These are phyloP conservation scores for Calliopsis andreniformis DNA, from an alignment of 1,140 invertebrate species.

Conservation along the genomic window DNA sequence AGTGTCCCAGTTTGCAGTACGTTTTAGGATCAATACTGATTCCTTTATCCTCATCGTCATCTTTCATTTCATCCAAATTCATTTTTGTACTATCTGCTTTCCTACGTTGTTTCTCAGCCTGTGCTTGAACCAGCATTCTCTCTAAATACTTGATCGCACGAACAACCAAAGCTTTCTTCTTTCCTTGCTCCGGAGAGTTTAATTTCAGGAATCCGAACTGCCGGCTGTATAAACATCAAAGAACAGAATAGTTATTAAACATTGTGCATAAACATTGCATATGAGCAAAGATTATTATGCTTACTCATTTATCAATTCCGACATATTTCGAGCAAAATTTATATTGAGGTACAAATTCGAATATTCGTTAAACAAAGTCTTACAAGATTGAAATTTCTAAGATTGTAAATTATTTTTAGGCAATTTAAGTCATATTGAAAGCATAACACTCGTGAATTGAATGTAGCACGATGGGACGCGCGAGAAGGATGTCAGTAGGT, in stretches of 20 bases:
- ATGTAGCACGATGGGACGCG: neutral
- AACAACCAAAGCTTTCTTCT: conserved; percentile 89
- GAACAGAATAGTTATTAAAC: conserved; percentile 9
- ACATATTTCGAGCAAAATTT: too few species aligned
- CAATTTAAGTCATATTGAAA: neutral
- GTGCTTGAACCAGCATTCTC: conserved; percentile 90
- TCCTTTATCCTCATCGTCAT: conserved; percentile 83
- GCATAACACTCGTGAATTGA: neutral
- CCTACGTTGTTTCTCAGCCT: conserved; percentile 82
- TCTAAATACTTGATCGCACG: conserved; percentile 93
- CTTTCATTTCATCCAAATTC: conserved; percentile 78
- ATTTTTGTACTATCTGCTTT: conserved; percentile 80
- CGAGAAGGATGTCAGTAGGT: conserved; percentile 73
- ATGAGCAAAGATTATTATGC: neutral
- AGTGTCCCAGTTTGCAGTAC: conserved; percentile 96
- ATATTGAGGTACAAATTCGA: too few species aligned
- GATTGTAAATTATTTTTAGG: neutral
- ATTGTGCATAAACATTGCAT: too few species aligned
- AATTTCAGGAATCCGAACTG: conserved; percentile 93
- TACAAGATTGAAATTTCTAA: neutral
- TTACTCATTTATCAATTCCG: neutral
- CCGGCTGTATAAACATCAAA: conserved; percentile 84
- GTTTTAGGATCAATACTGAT: conserved; percentile 94
- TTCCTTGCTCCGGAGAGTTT: conserved; percentile 87
- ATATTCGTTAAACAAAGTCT: neutral